Conservation (phyloP, 2,113 vertebrate species). For the Sphaerodactylus townsendi region DNA sequence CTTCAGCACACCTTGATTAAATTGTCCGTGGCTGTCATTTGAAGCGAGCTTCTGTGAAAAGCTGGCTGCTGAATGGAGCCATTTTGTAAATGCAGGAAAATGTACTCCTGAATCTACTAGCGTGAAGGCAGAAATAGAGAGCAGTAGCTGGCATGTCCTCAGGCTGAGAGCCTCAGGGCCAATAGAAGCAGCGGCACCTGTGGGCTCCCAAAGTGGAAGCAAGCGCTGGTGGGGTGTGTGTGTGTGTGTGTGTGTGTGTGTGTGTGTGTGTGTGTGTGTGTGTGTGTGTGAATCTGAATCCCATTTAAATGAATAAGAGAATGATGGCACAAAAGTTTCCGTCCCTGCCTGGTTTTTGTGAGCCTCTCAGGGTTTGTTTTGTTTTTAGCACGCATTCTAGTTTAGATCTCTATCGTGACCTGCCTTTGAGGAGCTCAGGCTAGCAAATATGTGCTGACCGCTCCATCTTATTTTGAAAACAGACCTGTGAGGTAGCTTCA, state of each 20-base stretch:
- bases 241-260: conserved; percentile 55
- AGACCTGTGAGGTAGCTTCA: too few species aligned
- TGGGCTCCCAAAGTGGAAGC: conserved; percentile 51
- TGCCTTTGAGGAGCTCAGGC: too few species aligned
- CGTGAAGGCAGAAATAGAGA: conserved; percentile 43
- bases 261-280: conserved; percentile 57
- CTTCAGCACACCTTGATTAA: too few species aligned
- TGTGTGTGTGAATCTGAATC: conserved; percentile 53
- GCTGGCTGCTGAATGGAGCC: conserved; percentile 4
- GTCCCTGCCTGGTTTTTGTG: conserved; percentile 12
- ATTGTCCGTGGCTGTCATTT: too few species aligned
- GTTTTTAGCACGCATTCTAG: too few species aligned
- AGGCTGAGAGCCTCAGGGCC: conserved; percentile 63
- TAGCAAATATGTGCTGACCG: too few species aligned
- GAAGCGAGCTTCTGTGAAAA: background rate
- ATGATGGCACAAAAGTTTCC: conserved; percentile 48
- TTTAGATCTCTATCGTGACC: too few species aligned
- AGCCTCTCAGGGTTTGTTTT: too few species aligned
- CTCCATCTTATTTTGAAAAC: too few species aligned
- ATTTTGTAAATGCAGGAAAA: conserved; percentile 44
- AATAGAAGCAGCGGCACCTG: conserved; percentile 63
- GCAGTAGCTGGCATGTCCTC: background rate
- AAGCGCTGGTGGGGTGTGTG: conserved; percentile 55
- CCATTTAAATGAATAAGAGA: conserved; percentile 52
- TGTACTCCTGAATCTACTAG: conserved; percentile 40